phyloP scores from a whole-genome alignment of 2,888 invertebrate genomes.

The Neoascia interrupta region DNA sequence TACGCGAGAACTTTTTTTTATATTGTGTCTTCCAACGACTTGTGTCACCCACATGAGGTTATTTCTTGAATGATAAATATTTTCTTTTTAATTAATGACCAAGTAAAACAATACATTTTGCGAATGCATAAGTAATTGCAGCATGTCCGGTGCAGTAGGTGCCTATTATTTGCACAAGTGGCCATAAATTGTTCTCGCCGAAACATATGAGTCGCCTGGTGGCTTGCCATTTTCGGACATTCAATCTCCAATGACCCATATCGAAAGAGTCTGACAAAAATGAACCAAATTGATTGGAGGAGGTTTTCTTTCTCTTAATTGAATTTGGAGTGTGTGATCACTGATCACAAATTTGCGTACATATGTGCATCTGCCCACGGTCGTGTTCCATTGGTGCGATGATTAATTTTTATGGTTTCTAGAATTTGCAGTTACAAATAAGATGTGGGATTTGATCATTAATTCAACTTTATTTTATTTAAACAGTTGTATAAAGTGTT shows the following conservation, averaged over 20 bases:
- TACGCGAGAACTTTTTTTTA: slow-evolving; percentile 36
- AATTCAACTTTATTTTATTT: slow-evolving; percentile 26
- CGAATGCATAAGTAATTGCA: slow-evolving; percentile 30
- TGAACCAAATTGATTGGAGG: slow-evolving; percentile 25
- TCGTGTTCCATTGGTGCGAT: slow-evolving; percentile 29
- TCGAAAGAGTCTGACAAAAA: slow-evolving; percentile 28
- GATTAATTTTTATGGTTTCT: slow-evolving; percentile 50
- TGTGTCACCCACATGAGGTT: slow-evolving; percentile 25
- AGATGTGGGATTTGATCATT: slow-evolving; percentile 31
- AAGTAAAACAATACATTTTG: slow-evolving; percentile 38
- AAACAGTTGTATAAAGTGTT: slow-evolving; percentile 20
- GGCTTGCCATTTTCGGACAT: slow-evolving; percentile 30
- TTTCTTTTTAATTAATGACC: slow-evolving; percentile 31
- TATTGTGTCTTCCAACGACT: neutral
- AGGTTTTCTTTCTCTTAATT: neutral
- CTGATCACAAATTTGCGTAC: slow-evolving; percentile 6
- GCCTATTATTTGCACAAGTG: slow-evolving; percentile 34
- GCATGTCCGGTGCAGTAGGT: slow-evolving; percentile 12
- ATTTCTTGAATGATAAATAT: neutral
- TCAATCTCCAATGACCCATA: slow-evolving; percentile 45
- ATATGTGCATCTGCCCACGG: slow-evolving; percentile 50
- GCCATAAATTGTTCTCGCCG: slow-evolving; percentile 23
- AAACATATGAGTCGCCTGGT: neutral
- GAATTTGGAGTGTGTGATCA: slow-evolving; percentile 23
- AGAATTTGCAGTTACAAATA: slow-evolving; percentile 18